Evolutionary conservation across 2,113 vertebrate genomes (phyloP), one percentile per base, ranked within the genome.

Genomic region (Columba janthina): DNA sequence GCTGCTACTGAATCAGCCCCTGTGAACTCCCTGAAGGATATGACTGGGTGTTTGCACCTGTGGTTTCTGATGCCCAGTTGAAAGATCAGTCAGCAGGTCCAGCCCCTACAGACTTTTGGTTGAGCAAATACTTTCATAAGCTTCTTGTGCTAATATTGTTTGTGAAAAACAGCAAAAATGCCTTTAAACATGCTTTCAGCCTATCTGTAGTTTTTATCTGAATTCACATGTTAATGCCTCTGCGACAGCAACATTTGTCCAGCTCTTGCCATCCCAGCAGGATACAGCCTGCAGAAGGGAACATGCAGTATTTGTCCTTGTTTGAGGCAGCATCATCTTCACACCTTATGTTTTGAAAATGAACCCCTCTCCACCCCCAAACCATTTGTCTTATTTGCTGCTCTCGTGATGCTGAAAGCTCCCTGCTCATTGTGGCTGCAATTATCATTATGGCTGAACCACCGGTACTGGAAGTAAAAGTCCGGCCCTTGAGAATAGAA

Each of bases 221-320:
- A 80, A 50, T 36, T 62, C 46, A 60, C 29, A 16, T 51, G 25
- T 2, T 19, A 79, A 31, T 38, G 60, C n/a, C 21, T 74, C 61
- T 73, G 65, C 60, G 56, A n/a, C 54, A 71, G 60, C 79, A 74
- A 44, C 32, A 18, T 72, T 93, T 90, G 50, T 28, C 46, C 82
- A 58, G n/a, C 31, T 69, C 29, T 38, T 2, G 1, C 26, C 65
- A 38, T 32, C 54, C 34, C 53, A 61, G 60, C 22, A 66, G 51
- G 64, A 46, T 12, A 38, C 1, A 1, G 46, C 57, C 72, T 11
- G 54, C 78, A 76, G 53, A 50, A 57, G 6, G 15, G 26, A 76
- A 58, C 0, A 1, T 16, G 12, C 1, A 0, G 50, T 29, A 31
- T 32, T 64, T 0, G 0, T 40, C 69, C 38, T n/a, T 1, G 1